Conservation (phyloP, 2,113 vertebrate genomes). For the Lophura nycthemera region DNA sequence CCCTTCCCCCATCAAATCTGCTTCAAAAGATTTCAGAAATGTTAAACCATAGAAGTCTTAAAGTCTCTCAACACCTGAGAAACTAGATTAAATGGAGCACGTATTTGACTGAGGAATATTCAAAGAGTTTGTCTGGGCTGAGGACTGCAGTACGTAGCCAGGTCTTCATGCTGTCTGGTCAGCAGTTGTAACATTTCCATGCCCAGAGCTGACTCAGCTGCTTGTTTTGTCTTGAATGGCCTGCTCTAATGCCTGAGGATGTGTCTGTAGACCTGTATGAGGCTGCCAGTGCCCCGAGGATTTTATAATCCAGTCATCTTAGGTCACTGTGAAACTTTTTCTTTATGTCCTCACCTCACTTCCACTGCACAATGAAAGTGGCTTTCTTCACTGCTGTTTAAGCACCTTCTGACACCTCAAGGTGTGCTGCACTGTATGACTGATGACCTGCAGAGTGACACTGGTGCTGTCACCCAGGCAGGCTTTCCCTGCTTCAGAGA, state of each 20-base stretch:
- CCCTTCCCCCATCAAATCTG: neutral
- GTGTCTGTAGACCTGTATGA: neutral
- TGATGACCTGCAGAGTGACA: neutral
- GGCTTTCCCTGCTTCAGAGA: neutral
- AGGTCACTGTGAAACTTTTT: neutral
- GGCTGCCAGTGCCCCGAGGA: neutral
- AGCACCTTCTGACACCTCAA: neutral
- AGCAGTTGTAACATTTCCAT: neutral
- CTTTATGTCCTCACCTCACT: neutral
- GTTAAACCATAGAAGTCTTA: neutral
- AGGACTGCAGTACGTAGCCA: fast-evolving
- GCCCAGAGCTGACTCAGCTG: neutral
- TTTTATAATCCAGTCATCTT: neutral
- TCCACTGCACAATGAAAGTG: neutral
- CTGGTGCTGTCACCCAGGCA: neutral
- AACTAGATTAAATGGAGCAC: neutral
- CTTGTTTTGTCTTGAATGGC: neutral
- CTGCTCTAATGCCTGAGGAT: neutral
- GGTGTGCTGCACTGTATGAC: neutral
- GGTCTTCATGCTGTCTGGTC: neutral
- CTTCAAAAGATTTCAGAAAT: neutral
- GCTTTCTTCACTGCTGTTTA: neutral
- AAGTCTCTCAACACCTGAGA: neutral
- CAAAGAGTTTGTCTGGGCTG: neutral
- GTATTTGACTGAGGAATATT: neutral